Conservation (phyloP, 2,113 vertebrate species). For the Lophius piscatorius region DNA sequence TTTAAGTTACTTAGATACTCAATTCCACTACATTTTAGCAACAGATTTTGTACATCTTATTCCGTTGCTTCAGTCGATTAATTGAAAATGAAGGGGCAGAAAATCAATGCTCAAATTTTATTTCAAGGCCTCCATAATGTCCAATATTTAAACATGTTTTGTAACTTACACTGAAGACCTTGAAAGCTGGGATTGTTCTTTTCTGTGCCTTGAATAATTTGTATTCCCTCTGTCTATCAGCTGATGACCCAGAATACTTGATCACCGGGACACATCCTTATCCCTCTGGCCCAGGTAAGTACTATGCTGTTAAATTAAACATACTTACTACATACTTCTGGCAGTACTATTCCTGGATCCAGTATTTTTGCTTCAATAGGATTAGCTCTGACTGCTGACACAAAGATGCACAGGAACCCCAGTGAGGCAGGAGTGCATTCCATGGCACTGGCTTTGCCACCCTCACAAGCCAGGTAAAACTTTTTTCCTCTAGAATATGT, state of each 20-base stretch:
- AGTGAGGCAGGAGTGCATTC: conserved; percentile 91
- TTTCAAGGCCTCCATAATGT: not conserved
- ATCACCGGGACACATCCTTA: conserved; percentile 97
- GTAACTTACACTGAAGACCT: not conserved
- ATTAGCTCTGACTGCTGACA: conserved; percentile 92
- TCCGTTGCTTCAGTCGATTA: not conserved
- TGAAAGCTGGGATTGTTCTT: not conserved
- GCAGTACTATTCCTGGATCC: not conserved
- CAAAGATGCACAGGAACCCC: conserved; percentile 95
- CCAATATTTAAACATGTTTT: not conserved
- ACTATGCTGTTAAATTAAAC: not conserved
- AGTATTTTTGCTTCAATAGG: conserved; percentile 71
- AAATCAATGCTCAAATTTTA: not conserved
- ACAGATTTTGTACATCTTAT: not conserved
- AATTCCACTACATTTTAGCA: too few species aligned
- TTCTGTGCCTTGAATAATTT: not conserved
- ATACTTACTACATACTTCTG: not conserved
- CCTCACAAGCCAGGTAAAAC: conserved; percentile 90
- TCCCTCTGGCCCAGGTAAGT: conserved; percentile 91
- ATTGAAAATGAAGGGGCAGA: not conserved
- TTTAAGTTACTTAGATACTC: too few species aligned
- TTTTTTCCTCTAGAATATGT: not conserved
- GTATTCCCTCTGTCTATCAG: conserved; percentile 56
- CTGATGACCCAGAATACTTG: conserved; percentile 90
- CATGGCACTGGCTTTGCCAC: conserved; percentile 88